Conservation (phyloP, 2,888 invertebrate genomes). For the Desoria tigrina region DNA sequence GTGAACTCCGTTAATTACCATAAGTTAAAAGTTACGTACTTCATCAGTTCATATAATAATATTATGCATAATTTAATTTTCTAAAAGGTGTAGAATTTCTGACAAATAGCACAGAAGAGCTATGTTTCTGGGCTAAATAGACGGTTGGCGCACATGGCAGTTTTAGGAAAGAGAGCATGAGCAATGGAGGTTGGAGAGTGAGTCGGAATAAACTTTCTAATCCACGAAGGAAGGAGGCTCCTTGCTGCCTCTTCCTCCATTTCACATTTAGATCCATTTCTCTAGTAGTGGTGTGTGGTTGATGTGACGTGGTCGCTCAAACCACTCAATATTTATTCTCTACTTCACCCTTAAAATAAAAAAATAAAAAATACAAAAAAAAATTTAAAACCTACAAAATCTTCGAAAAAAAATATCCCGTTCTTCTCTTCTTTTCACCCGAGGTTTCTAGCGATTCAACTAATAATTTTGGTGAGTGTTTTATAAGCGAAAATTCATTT, state of each 20-base stretch:
- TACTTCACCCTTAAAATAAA: slow-evolving; percentile 42
- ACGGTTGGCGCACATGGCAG: too few species aligned
- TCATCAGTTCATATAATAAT: too few species aligned
- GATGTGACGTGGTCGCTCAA: slow-evolving; percentile 46
- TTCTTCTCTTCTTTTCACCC: slow-evolving; percentile 7
- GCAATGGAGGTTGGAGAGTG: too few species aligned
- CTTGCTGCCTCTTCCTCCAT: background rate
- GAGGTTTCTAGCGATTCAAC: slow-evolving; percentile 40
- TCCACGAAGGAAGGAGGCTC: background rate
- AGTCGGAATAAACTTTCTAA: slow-evolving; percentile 2
- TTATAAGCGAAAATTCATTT: too few species aligned
- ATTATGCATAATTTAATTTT: too few species aligned
- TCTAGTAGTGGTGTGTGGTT: slow-evolving; percentile 46
- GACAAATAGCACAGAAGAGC: too few species aligned
- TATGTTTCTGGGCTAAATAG: too few species aligned
- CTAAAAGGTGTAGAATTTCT: too few species aligned
- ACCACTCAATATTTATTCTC: slow-evolving; percentile 48
- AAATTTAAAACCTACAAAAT: slow-evolving; percentile 35
- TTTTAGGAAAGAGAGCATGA: too few species aligned
- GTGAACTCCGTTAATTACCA: too few species aligned
- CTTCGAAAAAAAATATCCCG: slow-evolving; percentile 2
- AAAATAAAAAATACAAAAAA: slow-evolving; percentile 44
- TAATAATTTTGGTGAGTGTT: slow-evolving; percentile 23
- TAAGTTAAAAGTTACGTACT: too few species aligned
- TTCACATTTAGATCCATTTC: slow-evolving; percentile 49